phyloP scores from a whole-genome alignment of 2,888 invertebrate species.

The Diogma glabrata region DNA sequence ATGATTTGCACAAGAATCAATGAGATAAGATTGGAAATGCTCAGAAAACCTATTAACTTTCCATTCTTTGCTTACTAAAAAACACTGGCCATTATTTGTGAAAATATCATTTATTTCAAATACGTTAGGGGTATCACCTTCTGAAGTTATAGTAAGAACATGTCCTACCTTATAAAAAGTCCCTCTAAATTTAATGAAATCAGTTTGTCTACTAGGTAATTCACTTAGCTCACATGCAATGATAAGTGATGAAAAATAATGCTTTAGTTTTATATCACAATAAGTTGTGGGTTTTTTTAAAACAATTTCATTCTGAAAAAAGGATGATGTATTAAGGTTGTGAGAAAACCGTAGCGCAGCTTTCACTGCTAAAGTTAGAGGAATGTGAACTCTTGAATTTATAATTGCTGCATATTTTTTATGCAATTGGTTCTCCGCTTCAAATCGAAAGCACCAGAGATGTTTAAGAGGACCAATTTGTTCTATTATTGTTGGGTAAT shows the following conservation, averaged over 20 bases:
- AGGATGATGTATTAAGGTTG: background rate
- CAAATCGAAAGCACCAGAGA: slow-evolving; percentile 11
- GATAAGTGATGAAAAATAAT: background rate
- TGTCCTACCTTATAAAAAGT: background rate
- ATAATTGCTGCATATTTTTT: slow-evolving; percentile 15
- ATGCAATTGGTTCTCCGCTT: slow-evolving; percentile 16
- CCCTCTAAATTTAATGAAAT: background rate
- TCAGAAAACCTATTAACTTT: background rate
- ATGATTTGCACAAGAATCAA: too few relatives aligned
- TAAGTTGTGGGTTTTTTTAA: background rate
- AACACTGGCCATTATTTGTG: background rate
- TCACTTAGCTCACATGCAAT: background rate
- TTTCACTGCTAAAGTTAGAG: slow-evolving; percentile 16
- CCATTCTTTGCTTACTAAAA: background rate
- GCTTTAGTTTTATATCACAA: background rate
- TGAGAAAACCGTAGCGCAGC: slow-evolving; percentile 13
- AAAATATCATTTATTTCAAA: background rate
- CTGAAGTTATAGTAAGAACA: background rate
- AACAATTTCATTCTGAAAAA: background rate
- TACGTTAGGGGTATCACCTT: background rate
- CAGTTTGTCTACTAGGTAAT: background rate
- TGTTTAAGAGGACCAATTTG: background rate
- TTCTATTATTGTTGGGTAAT: slow-evolving; percentile 8
- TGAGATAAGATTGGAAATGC: background rate
- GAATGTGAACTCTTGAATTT: slow-evolving; percentile 17